A percentile compares a stretch with the other conserved stretches of the same genome.
Evolutionary conservation across 2,888 invertebrate species (phyloP).

Genomic region (Nymphalis polychloros): DNA sequence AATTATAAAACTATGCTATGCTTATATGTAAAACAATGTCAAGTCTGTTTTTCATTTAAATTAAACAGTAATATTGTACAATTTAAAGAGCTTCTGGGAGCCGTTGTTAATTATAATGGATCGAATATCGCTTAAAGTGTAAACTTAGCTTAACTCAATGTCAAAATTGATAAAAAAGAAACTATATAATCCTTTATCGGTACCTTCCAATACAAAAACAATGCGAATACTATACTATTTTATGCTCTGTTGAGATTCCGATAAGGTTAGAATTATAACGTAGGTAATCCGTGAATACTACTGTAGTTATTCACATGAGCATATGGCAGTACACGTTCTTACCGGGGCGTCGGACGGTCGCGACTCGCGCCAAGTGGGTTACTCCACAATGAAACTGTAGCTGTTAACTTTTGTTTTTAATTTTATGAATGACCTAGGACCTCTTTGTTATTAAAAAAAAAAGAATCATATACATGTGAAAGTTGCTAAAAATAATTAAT

Average conservation of each 20-base stretch:
- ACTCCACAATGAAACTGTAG: constrained; percentile 3
- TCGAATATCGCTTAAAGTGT: too few species aligned
- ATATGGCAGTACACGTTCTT: constrained; percentile 31
- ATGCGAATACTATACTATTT: neutral
- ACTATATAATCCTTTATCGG: neutral
- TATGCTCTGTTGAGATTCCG: neutral
- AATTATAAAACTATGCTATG: too few species aligned
- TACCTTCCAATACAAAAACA: constrained; percentile 1
- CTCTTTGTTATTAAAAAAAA: neutral
- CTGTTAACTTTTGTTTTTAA: neutral
- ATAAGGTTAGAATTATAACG: neutral
- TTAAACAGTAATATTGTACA: too few species aligned
- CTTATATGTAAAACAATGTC: too few species aligned
- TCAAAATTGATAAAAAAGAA: neutral
- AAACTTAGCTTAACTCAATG: neutral
- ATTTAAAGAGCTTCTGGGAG: too few species aligned
- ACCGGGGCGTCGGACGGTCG: constrained; percentile 33
- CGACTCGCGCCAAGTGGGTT: constrained; percentile 27
- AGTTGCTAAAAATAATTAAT: neutral
- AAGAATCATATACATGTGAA: neutral
- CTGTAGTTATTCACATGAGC: constrained; percentile 12
- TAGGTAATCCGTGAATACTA: neutral
- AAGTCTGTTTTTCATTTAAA: too few species aligned
- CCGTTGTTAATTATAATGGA: too few species aligned
- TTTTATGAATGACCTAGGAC: neutral